Conservation (phyloP, 2,797 vertebrate species). For the Coregonus suidteri region DNA sequence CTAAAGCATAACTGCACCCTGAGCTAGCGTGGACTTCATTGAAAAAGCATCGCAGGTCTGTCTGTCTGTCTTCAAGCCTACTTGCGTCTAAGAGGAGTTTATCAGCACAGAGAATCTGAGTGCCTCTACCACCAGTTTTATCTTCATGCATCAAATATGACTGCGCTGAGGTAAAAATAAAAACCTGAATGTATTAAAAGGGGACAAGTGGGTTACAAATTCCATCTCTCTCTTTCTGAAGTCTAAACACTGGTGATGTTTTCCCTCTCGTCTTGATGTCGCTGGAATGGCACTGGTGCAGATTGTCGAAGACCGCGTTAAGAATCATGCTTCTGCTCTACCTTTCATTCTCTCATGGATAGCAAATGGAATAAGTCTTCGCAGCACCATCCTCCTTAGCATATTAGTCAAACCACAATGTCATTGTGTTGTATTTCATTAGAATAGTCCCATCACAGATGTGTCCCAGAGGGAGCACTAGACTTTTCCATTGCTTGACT, state of each 20-base stretch:
- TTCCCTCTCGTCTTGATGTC: constrained; percentile 10
- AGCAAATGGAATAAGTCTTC: constrained; percentile 26
- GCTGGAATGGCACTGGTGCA: not conserved
- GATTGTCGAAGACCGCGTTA: constrained; percentile 4
- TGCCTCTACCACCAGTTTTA: constrained; percentile 10
- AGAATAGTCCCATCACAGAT: constrained; percentile 28
- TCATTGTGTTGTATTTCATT: constrained; percentile 35
- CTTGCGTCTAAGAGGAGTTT: not conserved
- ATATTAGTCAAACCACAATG: constrained; percentile 48
- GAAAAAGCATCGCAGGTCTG: not conserved
- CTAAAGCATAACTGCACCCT: not conserved
- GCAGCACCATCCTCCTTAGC: constrained; percentile 16
- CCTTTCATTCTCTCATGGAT: constrained; percentile 36
- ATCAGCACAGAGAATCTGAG: not conserved
- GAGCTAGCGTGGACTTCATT: not conserved
- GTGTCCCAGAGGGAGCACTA: not conserved
- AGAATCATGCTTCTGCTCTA: constrained; percentile 13
- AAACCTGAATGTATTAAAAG: not conserved
- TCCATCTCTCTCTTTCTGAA: constrained; percentile 13
- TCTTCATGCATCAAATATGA: constrained; percentile 38
- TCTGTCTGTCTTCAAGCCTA: constrained; percentile 1
- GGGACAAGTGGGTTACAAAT: constrained; percentile 19
- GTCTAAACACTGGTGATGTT: not conserved
- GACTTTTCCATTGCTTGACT: constrained; percentile 22
- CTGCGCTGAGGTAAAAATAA: constrained; percentile 15